Conservation (phyloP, 2,797 vertebrate genomes). For the Takifugu rubripes region DNA sequence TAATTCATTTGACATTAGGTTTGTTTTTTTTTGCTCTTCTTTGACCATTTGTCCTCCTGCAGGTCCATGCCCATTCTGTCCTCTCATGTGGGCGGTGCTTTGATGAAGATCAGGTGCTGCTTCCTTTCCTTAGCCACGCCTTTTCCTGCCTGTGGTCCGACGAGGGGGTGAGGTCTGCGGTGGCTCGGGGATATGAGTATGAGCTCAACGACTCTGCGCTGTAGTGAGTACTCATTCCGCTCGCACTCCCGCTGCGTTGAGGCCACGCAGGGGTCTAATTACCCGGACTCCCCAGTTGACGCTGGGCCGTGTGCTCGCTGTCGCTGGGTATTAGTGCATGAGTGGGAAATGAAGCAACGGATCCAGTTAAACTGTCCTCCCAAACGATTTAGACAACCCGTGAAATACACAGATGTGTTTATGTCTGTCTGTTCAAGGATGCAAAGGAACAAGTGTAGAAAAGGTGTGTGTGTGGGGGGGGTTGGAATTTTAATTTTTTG, state of each 20-base stretch:
- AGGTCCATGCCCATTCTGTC: constrained; percentile 70
- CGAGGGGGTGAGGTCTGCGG: constrained; percentile 63
- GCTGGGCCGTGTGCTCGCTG: constrained; percentile 54
- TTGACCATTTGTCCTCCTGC: constrained; percentile 22
- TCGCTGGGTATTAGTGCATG: constrained; percentile 53
- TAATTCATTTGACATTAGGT: constrained; percentile 15
- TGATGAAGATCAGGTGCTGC: constrained; percentile 70
- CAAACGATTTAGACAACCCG: neutral
- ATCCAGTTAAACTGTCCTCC: neutral
- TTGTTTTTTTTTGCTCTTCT: constrained; percentile 14
- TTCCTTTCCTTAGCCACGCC: constrained; percentile 69
- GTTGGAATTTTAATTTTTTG: too few relatives aligned
- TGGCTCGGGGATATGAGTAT: constrained; percentile 67
- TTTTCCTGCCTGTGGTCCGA: constrained; percentile 70
- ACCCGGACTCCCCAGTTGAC: constrained; percentile 43
- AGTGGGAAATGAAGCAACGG: constrained; percentile 4
- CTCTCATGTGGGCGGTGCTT: constrained; percentile 72
- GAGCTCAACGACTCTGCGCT: constrained; percentile 77
- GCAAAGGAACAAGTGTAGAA: constrained; percentile 5
- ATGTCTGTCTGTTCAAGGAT: neutral
- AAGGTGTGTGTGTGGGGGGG: constrained; percentile 6
- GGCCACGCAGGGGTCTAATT: constrained; percentile 64
- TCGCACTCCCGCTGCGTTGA: constrained; percentile 22
- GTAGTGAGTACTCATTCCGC: constrained; percentile 64
- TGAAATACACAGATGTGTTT: neutral